Conservation (phyloP, 2,888 invertebrate genomes). For the Eupithecia tripunctaria region DNA sequence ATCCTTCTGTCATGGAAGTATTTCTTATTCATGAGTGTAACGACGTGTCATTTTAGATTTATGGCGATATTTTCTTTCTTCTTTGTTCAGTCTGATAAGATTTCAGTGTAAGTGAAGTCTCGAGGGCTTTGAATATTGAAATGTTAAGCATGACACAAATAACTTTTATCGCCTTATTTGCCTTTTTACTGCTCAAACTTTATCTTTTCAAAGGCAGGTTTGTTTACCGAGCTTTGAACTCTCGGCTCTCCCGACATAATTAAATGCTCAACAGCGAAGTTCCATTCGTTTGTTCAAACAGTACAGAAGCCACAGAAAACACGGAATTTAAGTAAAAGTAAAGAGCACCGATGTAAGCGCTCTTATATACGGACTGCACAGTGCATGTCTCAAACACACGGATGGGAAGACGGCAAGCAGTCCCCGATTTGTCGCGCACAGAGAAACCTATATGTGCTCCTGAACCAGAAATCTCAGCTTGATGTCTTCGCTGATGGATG, state of each 20-base stretch:
- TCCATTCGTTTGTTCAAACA: conserved; percentile 31
- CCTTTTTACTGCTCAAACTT: conserved; percentile 13
- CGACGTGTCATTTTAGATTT: conserved; percentile 31
- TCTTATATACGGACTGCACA: too few species aligned
- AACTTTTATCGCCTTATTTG: conserved; percentile 14
- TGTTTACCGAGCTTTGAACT: conserved; percentile 25
- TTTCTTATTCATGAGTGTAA: conserved; percentile 38
- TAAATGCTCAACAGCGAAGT: conserved; percentile 25
- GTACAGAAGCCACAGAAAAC: conserved; percentile 29
- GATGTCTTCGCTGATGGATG: too few species aligned
- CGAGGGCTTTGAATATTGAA: conserved; percentile 11
- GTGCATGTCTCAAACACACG: too few species aligned
- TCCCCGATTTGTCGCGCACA: too few species aligned
- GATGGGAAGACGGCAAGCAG: too few species aligned
- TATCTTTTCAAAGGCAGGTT: conserved; percentile 10
- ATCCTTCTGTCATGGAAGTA: conserved; percentile 31
- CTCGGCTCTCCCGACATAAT: conserved; percentile 13
- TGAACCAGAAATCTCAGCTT: too few species aligned
- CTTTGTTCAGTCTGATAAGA: conserved; percentile 18
- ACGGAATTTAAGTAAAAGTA: conserved; percentile 32
- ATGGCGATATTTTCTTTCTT: conserved; percentile 30
- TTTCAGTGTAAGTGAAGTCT: conserved; percentile 9
- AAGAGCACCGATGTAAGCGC: too few species aligned
- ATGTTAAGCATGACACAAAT: not conserved
- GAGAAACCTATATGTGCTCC: too few species aligned